Evolutionary conservation across 2,797 vertebrate genomes (phyloP), one percentile per base, ranked within the genome.

Genomic region (Aulostomus chinensis): DNA sequence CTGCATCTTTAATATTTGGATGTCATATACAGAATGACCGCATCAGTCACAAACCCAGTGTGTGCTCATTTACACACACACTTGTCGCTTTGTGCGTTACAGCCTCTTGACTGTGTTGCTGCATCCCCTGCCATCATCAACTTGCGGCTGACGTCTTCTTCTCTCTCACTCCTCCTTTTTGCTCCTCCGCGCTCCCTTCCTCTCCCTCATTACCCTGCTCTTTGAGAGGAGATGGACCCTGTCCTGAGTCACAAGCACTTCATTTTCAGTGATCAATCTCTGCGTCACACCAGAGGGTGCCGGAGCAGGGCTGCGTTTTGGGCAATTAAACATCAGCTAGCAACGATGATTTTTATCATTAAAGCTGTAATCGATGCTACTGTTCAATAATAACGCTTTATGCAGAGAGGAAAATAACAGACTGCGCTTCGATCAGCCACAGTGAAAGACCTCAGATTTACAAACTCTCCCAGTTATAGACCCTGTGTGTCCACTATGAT

Each of bases 181-280:
- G 29, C 43, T 39, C 13, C 20, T 46, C 26, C 30, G 9, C 20
- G 33, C 29, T 40, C 32, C 10, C 46, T 28, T 55, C 37, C 34
- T 45, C 33, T 65, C 13, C 21, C 58, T 77, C 52, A 60, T 76
- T 80, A 78, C 15, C n/a, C 39, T 34, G 68, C 55, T 49, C 61
- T 76, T 45, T 62, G 33, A 58, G 34, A 61, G 56, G 18, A 60
- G 52, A 74, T 38, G 42, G 58, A 32, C 49, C 39, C 40, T 42
- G 62, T 57, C 55, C 52, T 39, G 55, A 57, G 46, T 52, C 38
- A 50, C 53, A 59, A 68, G 47, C 60, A 17, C 36, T 75, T 75
- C n/a, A 55, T 66, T 64, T 80, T 21, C 62, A 26, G 11, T 17
- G 45, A 77, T 76, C 47, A 54, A 52, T 77, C 45, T 50, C 45